Conservation (phyloP, 2,888 invertebrate genomes). For the Euplexia lucipara region DNA sequence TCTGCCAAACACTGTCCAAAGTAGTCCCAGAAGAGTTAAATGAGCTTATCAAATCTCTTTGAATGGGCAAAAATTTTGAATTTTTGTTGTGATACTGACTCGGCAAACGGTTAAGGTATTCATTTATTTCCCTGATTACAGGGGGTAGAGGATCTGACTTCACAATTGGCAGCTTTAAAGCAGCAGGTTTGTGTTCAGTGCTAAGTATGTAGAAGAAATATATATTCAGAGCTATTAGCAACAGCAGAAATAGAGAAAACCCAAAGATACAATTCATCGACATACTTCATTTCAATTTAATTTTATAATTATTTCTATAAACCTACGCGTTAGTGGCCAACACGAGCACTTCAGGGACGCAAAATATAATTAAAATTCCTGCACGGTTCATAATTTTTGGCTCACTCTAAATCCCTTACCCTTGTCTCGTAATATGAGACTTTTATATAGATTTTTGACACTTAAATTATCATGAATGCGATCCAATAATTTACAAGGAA, state of each 20-base stretch:
- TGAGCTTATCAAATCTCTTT: constrained; percentile 76
- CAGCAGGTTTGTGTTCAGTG: constrained; percentile 71
- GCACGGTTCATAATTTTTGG: constrained; percentile 47
- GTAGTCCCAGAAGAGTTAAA: constrained; percentile 81
- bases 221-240: constrained; percentile 84
- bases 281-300: constrained; percentile 72
- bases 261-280: constrained; percentile 87
- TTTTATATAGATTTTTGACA: constrained; percentile 39
- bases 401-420: constrained; percentile 38
- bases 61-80: constrained; percentile 75
- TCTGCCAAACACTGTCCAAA: constrained; percentile 74
- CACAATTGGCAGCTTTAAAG: constrained; percentile 73
- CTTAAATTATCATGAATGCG: not conserved
- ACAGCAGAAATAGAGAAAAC: constrained; percentile 83
- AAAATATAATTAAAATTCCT: constrained; percentile 21
- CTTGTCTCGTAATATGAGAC: constrained; percentile 30
- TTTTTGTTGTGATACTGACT: constrained; percentile 81
- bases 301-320: constrained; percentile 5
- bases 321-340: not conserved
- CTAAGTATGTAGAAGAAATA: constrained; percentile 86
- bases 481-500: not conserved
- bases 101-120: constrained; percentile 83
- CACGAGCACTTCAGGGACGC: constrained; percentile 17
- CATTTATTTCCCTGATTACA: constrained; percentile 81
- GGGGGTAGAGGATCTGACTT: constrained; percentile 76